Evolutionary conservation across 1,140 invertebrate genomes (phyloP).

Genomic region (Doryteuthis pealeii): DNA sequence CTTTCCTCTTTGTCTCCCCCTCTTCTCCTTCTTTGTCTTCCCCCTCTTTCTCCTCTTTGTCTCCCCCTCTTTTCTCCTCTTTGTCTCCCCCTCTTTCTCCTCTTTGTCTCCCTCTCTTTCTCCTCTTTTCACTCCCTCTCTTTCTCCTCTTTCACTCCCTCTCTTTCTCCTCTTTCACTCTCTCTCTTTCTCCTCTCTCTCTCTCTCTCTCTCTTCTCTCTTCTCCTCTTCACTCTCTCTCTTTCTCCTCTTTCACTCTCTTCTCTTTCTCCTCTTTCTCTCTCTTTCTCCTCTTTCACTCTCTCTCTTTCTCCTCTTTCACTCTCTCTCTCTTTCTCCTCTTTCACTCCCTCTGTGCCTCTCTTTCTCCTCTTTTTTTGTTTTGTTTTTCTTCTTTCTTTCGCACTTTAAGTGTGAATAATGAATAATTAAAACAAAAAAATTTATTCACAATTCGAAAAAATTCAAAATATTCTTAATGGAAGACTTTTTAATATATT

Average conservation of each 20-base stretch:
- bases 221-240: background rate
- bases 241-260: background rate
- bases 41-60: background rate
- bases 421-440: too few relatives aligned
- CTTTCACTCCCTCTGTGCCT: background rate
- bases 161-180: background rate
- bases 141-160: background rate
- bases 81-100: background rate
- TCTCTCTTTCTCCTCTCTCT: background rate
- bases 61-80: background rate
- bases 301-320: background rate
- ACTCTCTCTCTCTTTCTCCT: background rate
- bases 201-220: background rate
- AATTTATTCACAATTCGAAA: too few relatives aligned
- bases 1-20: background rate
- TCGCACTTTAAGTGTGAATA: too few relatives aligned
- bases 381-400: background rate
- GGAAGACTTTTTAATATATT: too few relatives aligned
- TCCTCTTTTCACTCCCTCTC: background rate
- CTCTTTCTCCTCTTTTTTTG: background rate
- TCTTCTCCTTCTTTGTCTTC: background rate
- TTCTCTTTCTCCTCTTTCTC: background rate
- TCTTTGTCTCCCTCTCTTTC: background rate
- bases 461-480: too few relatives aligned
- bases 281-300: background rate